Percentiles rank a stretch among this genome's conserved stretches.
These are phyloP conservation scores for Dascyllus trimaculatus DNA, from an alignment of 2,113 vertebrate species.

Conservation along the genomic window DNA sequence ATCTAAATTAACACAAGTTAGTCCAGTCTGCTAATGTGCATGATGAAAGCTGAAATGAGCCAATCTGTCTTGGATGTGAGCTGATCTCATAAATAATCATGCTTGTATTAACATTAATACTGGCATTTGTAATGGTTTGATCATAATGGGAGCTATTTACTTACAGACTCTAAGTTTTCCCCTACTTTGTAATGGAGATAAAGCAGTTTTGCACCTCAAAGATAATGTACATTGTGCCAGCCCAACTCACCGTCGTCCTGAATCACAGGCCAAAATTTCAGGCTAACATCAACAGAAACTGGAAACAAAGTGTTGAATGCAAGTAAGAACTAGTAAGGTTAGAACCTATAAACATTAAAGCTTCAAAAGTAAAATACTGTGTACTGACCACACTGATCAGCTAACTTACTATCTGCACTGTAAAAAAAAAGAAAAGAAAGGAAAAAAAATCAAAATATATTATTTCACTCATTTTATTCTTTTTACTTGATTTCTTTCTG, in stretches of 20 bases:
- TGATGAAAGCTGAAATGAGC: constrained; percentile 43
- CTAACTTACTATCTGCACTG: no score
- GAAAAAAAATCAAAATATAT: no score
- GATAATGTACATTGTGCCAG: constrained; percentile 14
- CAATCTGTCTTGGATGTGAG: constrained; percentile 27
- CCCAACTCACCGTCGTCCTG: constrained; percentile 15
- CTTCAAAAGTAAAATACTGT: constrained; percentile 9
- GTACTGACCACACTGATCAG: neutral
- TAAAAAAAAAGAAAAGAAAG: no score
- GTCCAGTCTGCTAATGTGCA: constrained; percentile 39
- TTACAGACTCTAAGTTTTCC: constrained; percentile 44
- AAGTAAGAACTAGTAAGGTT: constrained; percentile 2
- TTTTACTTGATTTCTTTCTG: no score
- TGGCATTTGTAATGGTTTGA: constrained; percentile 32
- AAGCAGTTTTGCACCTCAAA: constrained; percentile 70
- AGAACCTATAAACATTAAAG: constrained; percentile 47
- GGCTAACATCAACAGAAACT: neutral
- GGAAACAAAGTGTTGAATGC: constrained; percentile 15
- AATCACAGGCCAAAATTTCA: constrained; percentile 10
- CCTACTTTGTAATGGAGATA: constrained; percentile 58
- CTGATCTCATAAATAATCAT: constrained; percentile 56
- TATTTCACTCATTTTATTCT: no score
- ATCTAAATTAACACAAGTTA: constrained; percentile 32
- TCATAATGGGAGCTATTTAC: constrained; percentile 52
- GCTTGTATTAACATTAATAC: constrained; percentile 50